Evolutionary conservation across 1,140 invertebrate species (phyloP).

Genomic region (Conopomorpha cramerella): DNA sequence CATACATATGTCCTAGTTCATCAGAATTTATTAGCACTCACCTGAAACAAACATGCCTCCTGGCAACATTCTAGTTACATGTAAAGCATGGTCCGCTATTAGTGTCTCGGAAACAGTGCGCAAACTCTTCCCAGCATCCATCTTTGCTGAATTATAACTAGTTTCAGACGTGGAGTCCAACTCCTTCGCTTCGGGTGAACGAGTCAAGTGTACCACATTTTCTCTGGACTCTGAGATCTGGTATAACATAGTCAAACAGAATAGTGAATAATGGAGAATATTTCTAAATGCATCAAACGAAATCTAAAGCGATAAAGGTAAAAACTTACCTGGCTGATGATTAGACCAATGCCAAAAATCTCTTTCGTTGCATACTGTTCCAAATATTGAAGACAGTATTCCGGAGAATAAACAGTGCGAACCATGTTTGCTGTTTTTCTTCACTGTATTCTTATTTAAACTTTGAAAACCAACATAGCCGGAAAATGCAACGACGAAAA

Average conservation of each 20-base stretch:
- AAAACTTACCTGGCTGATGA: constrained; percentile 68
- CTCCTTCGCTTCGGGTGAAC: constrained; percentile 66
- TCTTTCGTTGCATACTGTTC: constrained; percentile 55
- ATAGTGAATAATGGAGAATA: constrained; percentile 3
- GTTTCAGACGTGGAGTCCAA: constrained; percentile 21
- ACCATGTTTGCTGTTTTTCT: constrained; percentile 46
- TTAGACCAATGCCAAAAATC: constrained; percentile 66
- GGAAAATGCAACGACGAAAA: no score
- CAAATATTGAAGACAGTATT: constrained; percentile 51
- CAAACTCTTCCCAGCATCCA: no score
- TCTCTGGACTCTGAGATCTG: constrained; percentile 66
- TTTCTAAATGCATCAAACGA: no score
- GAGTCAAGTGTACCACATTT: constrained; percentile 73
- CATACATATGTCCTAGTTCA: no score
- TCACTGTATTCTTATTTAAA: no score
- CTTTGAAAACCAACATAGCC: no score
- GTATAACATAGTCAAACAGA: no score
- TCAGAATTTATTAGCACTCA: no score
- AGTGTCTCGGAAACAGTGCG: constrained; percentile 63
- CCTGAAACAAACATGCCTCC: constrained; percentile 80
- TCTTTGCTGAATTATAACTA: no score
- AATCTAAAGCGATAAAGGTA: no score
- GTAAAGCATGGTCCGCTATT: constrained; percentile 72
- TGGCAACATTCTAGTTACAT: constrained; percentile 80
- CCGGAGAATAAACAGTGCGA: constrained; percentile 44